Evolutionary conservation across 1,140 invertebrate genomes (phyloP).

Genomic region (Cydia pomonella): DNA sequence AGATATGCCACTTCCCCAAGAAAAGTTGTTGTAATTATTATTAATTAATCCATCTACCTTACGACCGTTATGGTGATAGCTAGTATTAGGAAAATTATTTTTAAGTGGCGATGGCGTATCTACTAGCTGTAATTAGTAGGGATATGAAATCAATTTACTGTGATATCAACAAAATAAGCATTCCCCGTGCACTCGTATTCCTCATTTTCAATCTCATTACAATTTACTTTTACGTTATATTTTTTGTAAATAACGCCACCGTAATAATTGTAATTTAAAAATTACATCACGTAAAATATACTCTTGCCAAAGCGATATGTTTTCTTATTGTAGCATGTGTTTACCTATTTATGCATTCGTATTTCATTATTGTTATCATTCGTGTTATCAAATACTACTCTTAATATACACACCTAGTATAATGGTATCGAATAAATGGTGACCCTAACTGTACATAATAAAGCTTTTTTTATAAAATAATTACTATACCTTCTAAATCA

Average conservation of each 20-base stretch:
- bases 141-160: conserved; percentile 30
- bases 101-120: neutral
- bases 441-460: conserved; percentile 75
- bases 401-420: conserved; percentile 71
- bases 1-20: neutral
- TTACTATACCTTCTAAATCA: conserved; percentile 66
- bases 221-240: conserved; percentile 33
- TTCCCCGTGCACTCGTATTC: conserved; percentile 15
- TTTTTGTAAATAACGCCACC: conserved; percentile 44
- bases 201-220: conserved; percentile 32
- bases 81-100: too few relatives aligned
- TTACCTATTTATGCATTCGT: conserved; percentile 52
- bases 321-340: conserved; percentile 75
- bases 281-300: conserved; percentile 50
- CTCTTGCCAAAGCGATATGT: conserved; percentile 77
- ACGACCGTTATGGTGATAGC: too few relatives aligned
- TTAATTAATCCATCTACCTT: neutral
- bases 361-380: conserved; percentile 60
- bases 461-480: conserved; percentile 74
- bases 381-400: conserved; percentile 75
- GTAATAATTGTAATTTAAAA: conserved; percentile 48
- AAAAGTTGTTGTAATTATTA: neutral
- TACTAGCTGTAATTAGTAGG: conserved; percentile 4
- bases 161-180: neutral
- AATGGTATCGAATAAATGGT: conserved; percentile 62